These are phyloP conservation scores for Listronotus bonariensis DNA, from an alignment of 1,140 invertebrate species.

Conservation along the genomic window DNA sequence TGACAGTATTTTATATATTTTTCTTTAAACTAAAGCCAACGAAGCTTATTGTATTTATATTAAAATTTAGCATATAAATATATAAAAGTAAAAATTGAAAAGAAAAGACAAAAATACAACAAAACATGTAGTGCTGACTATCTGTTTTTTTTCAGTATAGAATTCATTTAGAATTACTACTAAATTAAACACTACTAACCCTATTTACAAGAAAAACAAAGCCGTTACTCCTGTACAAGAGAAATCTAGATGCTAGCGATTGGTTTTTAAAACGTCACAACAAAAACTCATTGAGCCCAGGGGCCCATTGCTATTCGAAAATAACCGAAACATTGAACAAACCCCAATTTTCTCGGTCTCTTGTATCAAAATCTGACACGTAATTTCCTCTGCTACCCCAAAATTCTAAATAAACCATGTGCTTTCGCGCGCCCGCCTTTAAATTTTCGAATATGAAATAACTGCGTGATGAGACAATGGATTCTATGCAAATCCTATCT, in stretches of 20 bases:
- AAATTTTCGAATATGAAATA: constrained; percentile 31
- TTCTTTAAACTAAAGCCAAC: no score
- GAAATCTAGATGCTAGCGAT: not conserved
- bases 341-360: constrained; percentile 36
- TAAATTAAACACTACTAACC: no score
- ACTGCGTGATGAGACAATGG: constrained; percentile 21
- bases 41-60: no score
- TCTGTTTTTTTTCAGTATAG: no score
- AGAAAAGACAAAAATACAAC: no score
- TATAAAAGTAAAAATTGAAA: no score
- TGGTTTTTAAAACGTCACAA: constrained; percentile 8
- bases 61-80: no score
- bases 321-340: constrained; percentile 36
- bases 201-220: no score
- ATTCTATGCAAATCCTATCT: constrained; percentile 2
- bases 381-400: constrained; percentile 39
- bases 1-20: no score
- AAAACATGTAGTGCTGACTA: no score
- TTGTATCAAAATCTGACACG: constrained; percentile 42
- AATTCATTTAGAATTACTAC: no score
- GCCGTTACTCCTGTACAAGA: no score
- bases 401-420: constrained; percentile 40
- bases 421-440: constrained; percentile 25
- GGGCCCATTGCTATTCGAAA: constrained; percentile 37
- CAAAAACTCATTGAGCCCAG: constrained; percentile 11